These are phyloP conservation scores for Sipha maydis DNA, from an alignment of 2,888 invertebrate species.

Conservation along the genomic window DNA sequence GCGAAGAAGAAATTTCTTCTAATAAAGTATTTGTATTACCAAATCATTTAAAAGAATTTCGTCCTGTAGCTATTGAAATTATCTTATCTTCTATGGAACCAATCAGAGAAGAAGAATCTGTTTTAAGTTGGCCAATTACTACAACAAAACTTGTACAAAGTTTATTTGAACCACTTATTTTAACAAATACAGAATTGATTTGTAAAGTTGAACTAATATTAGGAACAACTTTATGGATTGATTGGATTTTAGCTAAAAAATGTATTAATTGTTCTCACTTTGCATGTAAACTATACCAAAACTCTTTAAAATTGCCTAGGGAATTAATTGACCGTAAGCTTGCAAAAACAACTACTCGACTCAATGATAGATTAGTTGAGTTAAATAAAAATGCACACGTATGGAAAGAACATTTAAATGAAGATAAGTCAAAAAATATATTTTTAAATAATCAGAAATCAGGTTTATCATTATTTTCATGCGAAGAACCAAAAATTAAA, in stretches of 20 bases:
- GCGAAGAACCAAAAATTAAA: background rate
- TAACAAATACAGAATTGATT: conserved; percentile 30
- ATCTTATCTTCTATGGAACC: conserved; percentile 50
- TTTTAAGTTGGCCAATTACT: conserved; percentile 15
- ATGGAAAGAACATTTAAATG: conserved; percentile 13
- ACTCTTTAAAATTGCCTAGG: conserved; percentile 25
- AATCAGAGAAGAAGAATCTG: background rate
- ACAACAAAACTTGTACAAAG: conserved; percentile 28
- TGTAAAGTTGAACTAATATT: conserved; percentile 51
- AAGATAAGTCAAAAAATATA: background rate
- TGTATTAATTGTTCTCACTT: conserved; percentile 51
- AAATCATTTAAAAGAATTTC: conserved; percentile 27
- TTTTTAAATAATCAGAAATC: background rate
- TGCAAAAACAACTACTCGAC: background rate
- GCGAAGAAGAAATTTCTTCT: background rate
- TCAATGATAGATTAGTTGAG: conserved; percentile 17
- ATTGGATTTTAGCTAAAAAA: conserved; percentile 36
- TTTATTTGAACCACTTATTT: conserved; percentile 45
- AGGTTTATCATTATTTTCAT: conserved; percentile 31
- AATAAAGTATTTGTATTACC: conserved; percentile 47
- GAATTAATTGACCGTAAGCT: conserved; percentile 48
- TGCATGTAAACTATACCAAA: conserved; percentile 34
- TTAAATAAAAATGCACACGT: conserved; percentile 23
- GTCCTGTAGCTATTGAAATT: conserved; percentile 46
- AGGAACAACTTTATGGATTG: conserved; percentile 46